A percentile compares a stretch with the other conserved stretches of the same genome.
Conservation (phyloP, 2,888 invertebrate genomes). For the Laothoe populi region DNA sequence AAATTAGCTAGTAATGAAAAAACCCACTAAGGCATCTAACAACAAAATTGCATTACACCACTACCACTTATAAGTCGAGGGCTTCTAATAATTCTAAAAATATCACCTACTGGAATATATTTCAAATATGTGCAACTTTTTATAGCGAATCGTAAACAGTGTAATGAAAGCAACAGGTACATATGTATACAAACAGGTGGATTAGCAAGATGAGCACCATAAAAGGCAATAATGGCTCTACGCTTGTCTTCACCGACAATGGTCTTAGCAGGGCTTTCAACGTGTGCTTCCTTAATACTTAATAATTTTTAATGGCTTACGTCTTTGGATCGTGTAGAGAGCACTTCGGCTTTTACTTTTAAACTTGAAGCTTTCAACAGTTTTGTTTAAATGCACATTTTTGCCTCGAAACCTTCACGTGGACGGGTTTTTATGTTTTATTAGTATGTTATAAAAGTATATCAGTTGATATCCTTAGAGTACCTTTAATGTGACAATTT, state of each 20-base stretch:
- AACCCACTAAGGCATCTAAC: no score
- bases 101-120: neutral
- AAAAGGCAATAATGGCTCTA: slow-evolving; percentile 18
- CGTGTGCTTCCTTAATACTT: slow-evolving; percentile 8
- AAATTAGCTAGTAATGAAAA: no score
- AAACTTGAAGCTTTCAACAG: neutral
- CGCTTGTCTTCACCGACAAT: slow-evolving; percentile 14
- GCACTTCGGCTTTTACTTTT: neutral
- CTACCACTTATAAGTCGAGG: no score
- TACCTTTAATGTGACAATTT: no score
- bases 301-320: slow-evolving; percentile 20
- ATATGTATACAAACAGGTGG: slow-evolving; percentile 18
- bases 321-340: neutral
- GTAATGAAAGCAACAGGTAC: slow-evolving; percentile 23
- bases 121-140: neutral
- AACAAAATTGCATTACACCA: no score
- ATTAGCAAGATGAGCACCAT: slow-evolving; percentile 13
- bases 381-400: neutral
- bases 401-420: no score
- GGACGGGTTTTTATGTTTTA: no score
- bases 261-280: slow-evolving; percentile 18
- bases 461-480: no score
- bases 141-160: neutral
- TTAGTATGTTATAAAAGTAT: no score
- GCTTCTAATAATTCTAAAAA: neutral